phyloP scores from a whole-genome alignment of 1,140 invertebrate species.

The Panagrolaimus sp. region DNA sequence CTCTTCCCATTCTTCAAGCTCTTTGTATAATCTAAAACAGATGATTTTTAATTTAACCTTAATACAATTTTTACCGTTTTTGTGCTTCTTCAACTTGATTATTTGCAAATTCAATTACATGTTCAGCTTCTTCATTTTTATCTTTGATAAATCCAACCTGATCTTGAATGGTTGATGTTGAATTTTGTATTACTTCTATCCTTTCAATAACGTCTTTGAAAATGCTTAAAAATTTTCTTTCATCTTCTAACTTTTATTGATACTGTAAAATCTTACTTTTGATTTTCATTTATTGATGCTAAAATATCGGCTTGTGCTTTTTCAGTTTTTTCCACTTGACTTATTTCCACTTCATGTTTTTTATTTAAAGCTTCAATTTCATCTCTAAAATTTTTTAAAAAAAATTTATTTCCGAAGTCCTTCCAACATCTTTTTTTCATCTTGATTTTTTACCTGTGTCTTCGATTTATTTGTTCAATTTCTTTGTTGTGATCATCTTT shows the following conservation, averaged over 20 bases:
- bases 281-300: constrained; percentile 25
- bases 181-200: constrained; percentile 28
- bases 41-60: not conserved
- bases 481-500: not conserved
- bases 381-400: constrained; percentile 3
- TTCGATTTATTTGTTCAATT: not conserved
- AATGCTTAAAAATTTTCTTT: constrained; percentile 18
- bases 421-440: too few species aligned
- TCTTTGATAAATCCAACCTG: constrained; percentile 18
- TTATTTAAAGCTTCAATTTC: constrained; percentile 28
- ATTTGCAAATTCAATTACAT: constrained; percentile 26
- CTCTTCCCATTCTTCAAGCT: constrained; percentile 25
- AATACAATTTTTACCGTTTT: constrained; percentile 19
- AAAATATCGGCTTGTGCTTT: constrained; percentile 23
- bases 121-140: constrained; percentile 28
- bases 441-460: constrained; percentile 7
- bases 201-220: not conserved
- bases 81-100: constrained; percentile 26
- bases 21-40: constrained; percentile 23
- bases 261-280: constrained; percentile 13
- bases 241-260: not conserved
- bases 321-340: constrained; percentile 24
- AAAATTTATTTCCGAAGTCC: not conserved
- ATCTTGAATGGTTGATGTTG: not conserved
- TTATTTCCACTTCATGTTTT: constrained; percentile 30